These are phyloP conservation scores for Bombus polaris DNA, from an alignment of 1,140 invertebrate species.

Conservation along the genomic window DNA sequence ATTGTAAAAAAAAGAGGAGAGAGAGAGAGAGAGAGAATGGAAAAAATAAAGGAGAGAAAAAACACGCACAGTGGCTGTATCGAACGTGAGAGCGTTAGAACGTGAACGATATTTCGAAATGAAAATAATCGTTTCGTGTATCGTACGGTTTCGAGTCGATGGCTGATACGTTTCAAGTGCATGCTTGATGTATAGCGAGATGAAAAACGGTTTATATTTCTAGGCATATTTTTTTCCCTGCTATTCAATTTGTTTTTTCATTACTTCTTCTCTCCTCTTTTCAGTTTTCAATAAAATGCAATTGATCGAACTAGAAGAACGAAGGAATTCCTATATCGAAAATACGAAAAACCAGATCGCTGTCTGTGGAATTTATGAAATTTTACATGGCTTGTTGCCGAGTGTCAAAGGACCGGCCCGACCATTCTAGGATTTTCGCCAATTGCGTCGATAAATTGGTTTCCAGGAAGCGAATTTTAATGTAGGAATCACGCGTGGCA, in stretches of 20 bases:
- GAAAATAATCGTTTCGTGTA: conserved; percentile 8
- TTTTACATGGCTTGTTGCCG: background rate
- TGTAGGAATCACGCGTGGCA: background rate
- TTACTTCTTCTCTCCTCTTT: background rate
- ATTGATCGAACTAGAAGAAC: background rate
- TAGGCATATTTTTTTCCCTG: background rate
- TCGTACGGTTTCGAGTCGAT: background rate
- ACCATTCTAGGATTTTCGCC: background rate
- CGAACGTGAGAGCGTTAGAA: background rate
- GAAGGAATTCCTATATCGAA: background rate
- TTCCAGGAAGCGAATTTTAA: background rate
- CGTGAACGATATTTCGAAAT: conserved; percentile 1
- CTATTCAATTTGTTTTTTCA: background rate
- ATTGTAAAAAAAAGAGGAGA: background rate
- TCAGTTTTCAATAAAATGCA: background rate
- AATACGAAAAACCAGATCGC: background rate
- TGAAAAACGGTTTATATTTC: background rate
- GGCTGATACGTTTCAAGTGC: conserved; percentile 2
- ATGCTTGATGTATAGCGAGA: background rate
- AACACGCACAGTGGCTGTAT: background rate
- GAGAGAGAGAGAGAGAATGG: background rate
- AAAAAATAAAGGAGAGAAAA: background rate
- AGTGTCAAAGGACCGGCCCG: background rate
- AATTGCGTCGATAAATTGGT: background rate
- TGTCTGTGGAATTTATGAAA: background rate